Base-by-base conservation (phyloP, 2,888 invertebrate species). In the Scrobipalpa costella region DNA sequence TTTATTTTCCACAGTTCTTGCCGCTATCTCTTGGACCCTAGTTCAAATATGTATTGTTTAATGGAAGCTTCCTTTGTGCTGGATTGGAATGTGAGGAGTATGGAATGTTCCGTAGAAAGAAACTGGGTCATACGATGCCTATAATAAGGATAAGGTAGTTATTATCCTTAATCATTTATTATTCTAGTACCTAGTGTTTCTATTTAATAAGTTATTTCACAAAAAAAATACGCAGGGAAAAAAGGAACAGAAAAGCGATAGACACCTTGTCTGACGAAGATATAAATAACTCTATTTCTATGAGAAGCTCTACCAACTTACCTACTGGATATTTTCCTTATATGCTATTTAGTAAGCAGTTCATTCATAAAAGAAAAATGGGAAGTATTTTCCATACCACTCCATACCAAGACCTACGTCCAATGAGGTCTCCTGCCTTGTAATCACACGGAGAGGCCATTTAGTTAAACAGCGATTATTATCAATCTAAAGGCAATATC, bases 401-500 rank as follows among this genome's bases (percentile, higher is more conserved):
- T n/a, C n/a, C n/a, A n/a, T n/a, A n/a, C n/a, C n/a, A n/a, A n/a
- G n/a, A n/a, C n/a, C 21, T 19, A 7, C 7, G 21, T 21, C 2
- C 19, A 50, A 50, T 50, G 50, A 6, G 21, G 50, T 2, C 40
- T 40, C 50, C 21, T 50, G 50, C 21, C 21, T 21, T 50, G 50
- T 50, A 49, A 60, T 60, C 33, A 60, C 49, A 15, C 40, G 17
- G 44, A 47, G 33, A 11, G 47, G n/a, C n/a, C 60, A 47, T 47
- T 59, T 60, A 47, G 60, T 60, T 47, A 47, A 60, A 60, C 60
- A 47, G 13, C 44, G 27, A 49, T 60, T 49, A 60, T 60, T 60
- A 59, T 49, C 47, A 49, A 60, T 60, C 47, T 60, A 60, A 60
- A 60, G 27, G 60, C 60, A 60, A 60, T 60, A 60, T 9, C 34